phyloP scores from a whole-genome alignment of 2,113 vertebrate species.

The Otolemur garnettii region DNA sequence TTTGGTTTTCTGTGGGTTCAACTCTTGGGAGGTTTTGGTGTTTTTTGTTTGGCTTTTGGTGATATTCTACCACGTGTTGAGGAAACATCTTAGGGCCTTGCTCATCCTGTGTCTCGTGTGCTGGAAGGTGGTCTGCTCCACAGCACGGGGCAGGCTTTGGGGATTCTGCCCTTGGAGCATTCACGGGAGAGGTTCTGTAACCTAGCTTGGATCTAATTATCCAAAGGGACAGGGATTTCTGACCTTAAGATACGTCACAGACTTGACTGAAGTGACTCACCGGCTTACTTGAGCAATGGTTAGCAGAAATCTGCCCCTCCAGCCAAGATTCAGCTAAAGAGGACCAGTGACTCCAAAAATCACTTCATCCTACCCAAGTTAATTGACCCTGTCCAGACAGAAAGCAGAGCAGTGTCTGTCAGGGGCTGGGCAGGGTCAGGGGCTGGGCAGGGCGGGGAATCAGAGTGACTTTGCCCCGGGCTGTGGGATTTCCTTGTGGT shows the following conservation, averaged over 20 bases:
- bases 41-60: background rate
- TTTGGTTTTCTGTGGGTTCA: background rate
- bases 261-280: background rate
- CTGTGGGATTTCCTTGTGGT: background rate
- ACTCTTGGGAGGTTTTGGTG: background rate
- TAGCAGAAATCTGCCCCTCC: background rate
- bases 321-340: background rate
- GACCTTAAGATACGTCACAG: background rate
- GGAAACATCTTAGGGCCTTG: background rate
- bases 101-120: background rate
- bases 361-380: background rate
- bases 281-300: conserved; percentile 44
- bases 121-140: background rate
- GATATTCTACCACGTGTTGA: background rate
- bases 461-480: background rate
- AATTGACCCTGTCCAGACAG: background rate
- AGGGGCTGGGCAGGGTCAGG: background rate
- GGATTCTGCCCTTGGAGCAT: background rate
- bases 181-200: background rate
- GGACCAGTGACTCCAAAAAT: background rate
- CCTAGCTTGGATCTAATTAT: background rate
- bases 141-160: background rate
- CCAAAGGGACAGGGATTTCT: conserved; percentile 2
- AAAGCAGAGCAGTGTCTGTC: background rate
- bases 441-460: background rate